Evolutionary conservation across 2,888 invertebrate genomes (phyloP), one percentile per base, ranked within the genome.

Genomic region (Meiosimyza platycephala): DNA sequence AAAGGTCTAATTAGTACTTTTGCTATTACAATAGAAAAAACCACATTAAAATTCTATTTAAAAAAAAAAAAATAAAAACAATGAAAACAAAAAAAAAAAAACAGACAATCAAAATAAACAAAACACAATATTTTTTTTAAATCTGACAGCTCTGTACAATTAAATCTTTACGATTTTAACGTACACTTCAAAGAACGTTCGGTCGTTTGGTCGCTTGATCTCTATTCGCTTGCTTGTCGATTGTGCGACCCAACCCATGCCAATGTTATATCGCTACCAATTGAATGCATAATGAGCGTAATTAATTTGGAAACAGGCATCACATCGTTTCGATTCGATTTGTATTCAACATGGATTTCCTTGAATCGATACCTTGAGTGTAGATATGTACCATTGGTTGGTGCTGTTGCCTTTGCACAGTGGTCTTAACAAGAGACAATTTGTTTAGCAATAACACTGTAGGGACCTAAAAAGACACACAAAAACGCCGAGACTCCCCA

Each of bases 271-370:
- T 63, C 50, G 64, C 40, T 40, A 40, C 60, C 65, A 54, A 22
- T 62, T 55, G 73, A 68, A 73, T 73, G 65, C 70, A 55, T 52
- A 73, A 73, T 73, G 70, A 62, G 62, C 51, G 65, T 73, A 70
- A 70, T 73, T 73, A 73, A 73, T 71, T 73, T 66, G 22, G 67
- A 47, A 47, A 40, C 55, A 47, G 40, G 55, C 16, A 55, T 67
- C 67, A 57, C 47, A 52, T 66, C 48, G 40, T 40, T 40, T 40
- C 40, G 63, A 63, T 40, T 40, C 40, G 63, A 63, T 48, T 16
- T 40, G 54, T 33, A 54, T 54, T 54, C 40, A 66, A 28, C 15
- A 33, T 52, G 65, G 18, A 67, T 57, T 57, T 67, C 67, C 9
- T 55, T 67, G 55, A 67, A 67, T 52, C 33, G 51, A 64, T 64